These are phyloP conservation scores for Ochropacha duplaris DNA, from an alignment of 2,888 invertebrate genomes.

Conservation along the genomic window DNA sequence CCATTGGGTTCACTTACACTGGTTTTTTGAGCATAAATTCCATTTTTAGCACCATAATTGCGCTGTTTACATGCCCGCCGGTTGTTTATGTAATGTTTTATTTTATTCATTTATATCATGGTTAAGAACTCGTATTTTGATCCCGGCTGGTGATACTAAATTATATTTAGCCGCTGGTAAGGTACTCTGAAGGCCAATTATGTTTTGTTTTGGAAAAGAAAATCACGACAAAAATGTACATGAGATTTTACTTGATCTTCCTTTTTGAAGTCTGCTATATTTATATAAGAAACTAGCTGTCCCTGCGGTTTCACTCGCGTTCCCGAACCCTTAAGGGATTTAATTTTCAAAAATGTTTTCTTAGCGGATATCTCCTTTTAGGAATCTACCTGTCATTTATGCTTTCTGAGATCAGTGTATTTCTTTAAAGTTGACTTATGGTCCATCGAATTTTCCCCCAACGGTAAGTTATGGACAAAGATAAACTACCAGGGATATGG, in stretches of 20 bases:
- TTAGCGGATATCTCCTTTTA: no score
- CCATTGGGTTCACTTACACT: background rate
- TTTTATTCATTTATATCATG: slow-evolving; percentile 7
- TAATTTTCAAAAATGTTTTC: no score
- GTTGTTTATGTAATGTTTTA: slow-evolving; percentile 11
- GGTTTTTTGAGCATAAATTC: slow-evolving; percentile 2
- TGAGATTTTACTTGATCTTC: background rate
- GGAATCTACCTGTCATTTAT: no score
- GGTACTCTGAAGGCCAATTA: background rate
- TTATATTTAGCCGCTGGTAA: background rate
- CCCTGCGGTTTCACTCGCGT: no score
- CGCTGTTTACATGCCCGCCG: slow-evolving; percentile 15
- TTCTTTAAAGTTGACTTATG: no score
- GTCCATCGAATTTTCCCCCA: no score
- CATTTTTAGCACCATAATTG: slow-evolving; percentile 16
- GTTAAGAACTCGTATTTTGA: slow-evolving; percentile 3
- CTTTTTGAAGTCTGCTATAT: background rate
- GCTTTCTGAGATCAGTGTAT: no score
- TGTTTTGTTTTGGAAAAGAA: background rate
- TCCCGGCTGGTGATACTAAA: background rate
- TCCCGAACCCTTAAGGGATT: no score
- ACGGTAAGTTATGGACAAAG: no score
- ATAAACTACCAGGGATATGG: no score
- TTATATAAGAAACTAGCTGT: background rate
- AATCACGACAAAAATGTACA: background rate